These are phyloP conservation scores for Eristalis intricaria DNA, from an alignment of 2,888 invertebrate genomes.

Conservation along the genomic window DNA sequence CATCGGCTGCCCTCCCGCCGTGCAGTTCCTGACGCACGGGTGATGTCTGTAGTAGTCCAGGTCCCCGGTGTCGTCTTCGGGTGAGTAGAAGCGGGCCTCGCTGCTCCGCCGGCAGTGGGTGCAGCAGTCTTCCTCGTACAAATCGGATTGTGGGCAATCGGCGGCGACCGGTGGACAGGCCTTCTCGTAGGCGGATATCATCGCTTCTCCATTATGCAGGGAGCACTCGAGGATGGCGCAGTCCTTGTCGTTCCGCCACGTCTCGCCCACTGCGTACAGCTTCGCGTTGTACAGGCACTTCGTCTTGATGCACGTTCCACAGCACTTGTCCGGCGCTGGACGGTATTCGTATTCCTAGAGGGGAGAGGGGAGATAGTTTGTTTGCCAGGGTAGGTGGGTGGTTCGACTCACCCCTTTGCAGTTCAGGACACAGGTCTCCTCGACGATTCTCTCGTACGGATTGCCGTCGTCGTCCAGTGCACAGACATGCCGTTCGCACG, in stretches of 20 bases:
- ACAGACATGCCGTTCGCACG: constrained; percentile 78
- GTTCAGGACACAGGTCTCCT: constrained; percentile 78
- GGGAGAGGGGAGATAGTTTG: background rate
- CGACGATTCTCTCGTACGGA: constrained; percentile 73
- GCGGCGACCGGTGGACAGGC: constrained; percentile 76
- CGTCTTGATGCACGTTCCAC: constrained; percentile 79
- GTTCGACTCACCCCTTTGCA: constrained; percentile 78
- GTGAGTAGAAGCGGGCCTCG: constrained; percentile 5
- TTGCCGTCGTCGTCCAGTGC: constrained; percentile 74
- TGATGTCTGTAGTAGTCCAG: constrained; percentile 78
- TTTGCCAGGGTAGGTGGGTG: background rate
- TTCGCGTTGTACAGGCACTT: constrained; percentile 78
- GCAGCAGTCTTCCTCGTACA: constrained; percentile 78
- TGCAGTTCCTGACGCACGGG: constrained; percentile 86
- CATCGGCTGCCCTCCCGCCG: constrained; percentile 82
- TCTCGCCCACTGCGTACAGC: constrained; percentile 77
- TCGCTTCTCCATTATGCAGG: constrained; percentile 74
- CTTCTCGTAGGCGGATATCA: constrained; percentile 78
- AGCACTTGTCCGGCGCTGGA: constrained; percentile 76
- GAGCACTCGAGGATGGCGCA: constrained; percentile 79
- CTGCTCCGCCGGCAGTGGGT: constrained; percentile 74
- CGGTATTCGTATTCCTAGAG: constrained; percentile 78
- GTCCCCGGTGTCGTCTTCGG: constrained; percentile 75
- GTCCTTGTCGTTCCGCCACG: constrained; percentile 79
- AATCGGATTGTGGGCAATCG: constrained; percentile 76